phyloP scores from a whole-genome alignment of 2,797 vertebrate species.

The Varecia variegata region DNA sequence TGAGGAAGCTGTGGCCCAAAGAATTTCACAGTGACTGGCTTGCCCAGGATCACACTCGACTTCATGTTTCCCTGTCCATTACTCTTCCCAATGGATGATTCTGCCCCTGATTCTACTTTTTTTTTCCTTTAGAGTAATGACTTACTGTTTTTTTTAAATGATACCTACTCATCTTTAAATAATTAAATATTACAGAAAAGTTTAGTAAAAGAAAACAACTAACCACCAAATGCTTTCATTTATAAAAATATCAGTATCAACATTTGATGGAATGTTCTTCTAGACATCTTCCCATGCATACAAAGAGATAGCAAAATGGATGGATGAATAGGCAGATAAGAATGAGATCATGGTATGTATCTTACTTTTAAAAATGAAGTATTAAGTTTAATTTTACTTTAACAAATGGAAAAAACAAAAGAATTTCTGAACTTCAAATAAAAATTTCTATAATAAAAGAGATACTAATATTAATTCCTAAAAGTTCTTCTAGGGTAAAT shows the following conservation, averaged over 20 bases:
- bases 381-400: conserved; percentile 33
- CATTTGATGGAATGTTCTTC: conserved; percentile 14
- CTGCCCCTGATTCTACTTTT: background rate
- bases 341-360: background rate
- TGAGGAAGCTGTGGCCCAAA: background rate
- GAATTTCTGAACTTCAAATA: background rate
- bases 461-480: background rate
- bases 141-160: background rate
- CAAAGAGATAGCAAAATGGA: background rate
- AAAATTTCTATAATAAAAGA: background rate
- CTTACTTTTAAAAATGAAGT: conserved; percentile 39
- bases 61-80: background rate
- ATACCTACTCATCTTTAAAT: conserved; percentile 25
- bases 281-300: background rate
- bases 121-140: background rate
- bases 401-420: background rate
- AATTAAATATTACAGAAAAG: conserved; percentile 20
- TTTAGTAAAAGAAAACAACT: background rate
- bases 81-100: background rate
- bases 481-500: conserved; percentile 23
- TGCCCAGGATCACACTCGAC: background rate
- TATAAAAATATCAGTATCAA: background rate
- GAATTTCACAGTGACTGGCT: conserved; percentile 3
- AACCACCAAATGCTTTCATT: background rate
- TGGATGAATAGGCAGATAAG: background rate